Percentiles rank a stretch among this genome's conserved stretches.
Conservation (phyloP, 1,140 invertebrate species). For the Aradophagus sp. region DNA sequence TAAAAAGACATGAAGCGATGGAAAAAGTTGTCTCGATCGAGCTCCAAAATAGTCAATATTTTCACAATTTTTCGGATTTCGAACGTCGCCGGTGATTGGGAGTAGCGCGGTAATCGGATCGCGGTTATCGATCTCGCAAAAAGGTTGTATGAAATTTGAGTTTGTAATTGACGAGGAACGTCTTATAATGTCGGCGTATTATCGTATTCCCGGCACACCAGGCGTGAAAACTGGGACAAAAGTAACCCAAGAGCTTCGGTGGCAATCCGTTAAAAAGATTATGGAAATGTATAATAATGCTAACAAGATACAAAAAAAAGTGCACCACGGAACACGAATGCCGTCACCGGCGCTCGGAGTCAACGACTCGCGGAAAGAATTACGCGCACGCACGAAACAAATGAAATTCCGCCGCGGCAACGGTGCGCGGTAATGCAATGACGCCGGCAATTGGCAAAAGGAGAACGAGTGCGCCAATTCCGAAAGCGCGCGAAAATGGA, state of each 20-base stretch:
- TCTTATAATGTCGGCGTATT: constrained; percentile 36
- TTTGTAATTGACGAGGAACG: constrained; percentile 39
- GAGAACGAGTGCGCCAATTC: constrained; percentile 16
- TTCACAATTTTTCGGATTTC: no score
- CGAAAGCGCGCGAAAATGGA: no score
- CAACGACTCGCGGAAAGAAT: no score
- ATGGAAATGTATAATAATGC: constrained; percentile 61
- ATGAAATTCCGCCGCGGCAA: no score
- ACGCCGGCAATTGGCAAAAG: no score
- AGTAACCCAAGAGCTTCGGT: constrained; percentile 50
- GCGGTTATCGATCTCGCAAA: constrained; percentile 9
- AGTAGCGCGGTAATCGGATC: constrained; percentile 11
- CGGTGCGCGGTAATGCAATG: no score
- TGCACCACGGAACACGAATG: no score
- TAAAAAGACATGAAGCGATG: no score
- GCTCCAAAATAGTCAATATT: no score
- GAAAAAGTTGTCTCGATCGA: no score
- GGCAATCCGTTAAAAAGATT: constrained; percentile 61
- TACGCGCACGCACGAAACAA: no score
- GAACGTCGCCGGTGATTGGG: neutral
- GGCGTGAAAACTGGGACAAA: constrained; percentile 57
- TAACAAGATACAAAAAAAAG: constrained; percentile 56
- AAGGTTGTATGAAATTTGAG: constrained; percentile 33
- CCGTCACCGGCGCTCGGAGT: no score
- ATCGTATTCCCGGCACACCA: constrained; percentile 47